Percentiles rank a stretch among this genome's conserved stretches.
These are phyloP conservation scores for Phrynocephalus guinanensis DNA, from an alignment of 2,797 vertebrate species.

Conservation along the genomic window DNA sequence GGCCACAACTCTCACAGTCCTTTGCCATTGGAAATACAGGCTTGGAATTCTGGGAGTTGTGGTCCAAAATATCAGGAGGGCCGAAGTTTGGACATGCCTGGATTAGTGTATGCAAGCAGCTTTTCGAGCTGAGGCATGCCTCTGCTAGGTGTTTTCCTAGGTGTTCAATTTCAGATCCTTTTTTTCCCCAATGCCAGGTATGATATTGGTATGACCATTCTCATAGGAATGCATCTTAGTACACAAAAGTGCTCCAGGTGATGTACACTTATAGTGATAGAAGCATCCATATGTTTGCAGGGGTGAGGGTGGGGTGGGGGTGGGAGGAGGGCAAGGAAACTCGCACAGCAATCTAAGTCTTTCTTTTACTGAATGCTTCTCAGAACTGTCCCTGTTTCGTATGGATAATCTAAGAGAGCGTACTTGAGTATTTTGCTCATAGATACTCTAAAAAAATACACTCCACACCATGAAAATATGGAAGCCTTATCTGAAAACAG, in stretches of 20 bases:
- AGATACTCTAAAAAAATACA: constrained; percentile 25
- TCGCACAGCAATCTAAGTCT: background rate
- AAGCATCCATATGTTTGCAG: background rate
- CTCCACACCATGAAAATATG: constrained; percentile 35
- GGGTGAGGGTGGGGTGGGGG: background rate
- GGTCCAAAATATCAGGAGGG: too few relatives aligned
- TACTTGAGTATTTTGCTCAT: background rate
- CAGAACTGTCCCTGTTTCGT: background rate
- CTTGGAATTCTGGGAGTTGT: too few relatives aligned
- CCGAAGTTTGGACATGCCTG: too few relatives aligned
- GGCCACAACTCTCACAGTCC: too few relatives aligned
- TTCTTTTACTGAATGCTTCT: background rate
- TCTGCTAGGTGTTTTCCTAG: background rate
- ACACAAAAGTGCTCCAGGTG: too few relatives aligned
- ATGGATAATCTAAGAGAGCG: background rate
- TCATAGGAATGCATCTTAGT: background rate
- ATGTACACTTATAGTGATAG: background rate
- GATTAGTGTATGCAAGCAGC: background rate
- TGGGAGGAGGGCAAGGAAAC: background rate
- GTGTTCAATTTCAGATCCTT: background rate
- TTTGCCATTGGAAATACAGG: too few relatives aligned
- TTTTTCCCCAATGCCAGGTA: background rate
- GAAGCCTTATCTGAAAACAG: constrained; percentile 36
- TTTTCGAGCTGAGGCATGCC: background rate
- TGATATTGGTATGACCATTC: background rate